Percentiles rank a stretch among this genome's conserved stretches.
These are phyloP conservation scores for Drosophila simulans DNA, from an alignment of 1,140 invertebrate genomes.

Conservation along the genomic window DNA sequence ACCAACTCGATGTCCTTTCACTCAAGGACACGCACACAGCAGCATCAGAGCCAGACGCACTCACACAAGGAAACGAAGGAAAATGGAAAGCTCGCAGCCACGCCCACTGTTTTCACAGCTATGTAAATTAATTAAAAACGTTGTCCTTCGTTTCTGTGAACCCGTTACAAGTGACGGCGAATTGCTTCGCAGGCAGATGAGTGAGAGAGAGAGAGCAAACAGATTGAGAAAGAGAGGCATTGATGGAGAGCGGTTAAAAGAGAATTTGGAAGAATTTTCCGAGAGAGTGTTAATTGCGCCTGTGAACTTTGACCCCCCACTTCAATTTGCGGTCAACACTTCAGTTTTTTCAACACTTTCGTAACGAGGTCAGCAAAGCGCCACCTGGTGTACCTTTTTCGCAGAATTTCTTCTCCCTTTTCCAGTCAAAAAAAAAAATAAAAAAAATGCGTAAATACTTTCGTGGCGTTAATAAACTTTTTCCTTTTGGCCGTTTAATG, in stretches of 20 bases:
- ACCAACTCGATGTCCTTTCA: conserved; percentile 54
- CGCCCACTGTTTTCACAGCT: conserved; percentile 15
- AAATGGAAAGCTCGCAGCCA: conserved; percentile 19
- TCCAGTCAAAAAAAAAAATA: background rate
- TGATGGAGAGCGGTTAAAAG: background rate
- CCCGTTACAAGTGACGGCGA: conserved; percentile 73
- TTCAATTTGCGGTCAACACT: conserved; percentile 63
- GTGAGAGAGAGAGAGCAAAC: conserved; percentile 19
- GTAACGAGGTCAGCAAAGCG: conserved; percentile 62
- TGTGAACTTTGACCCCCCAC: conserved; percentile 60
- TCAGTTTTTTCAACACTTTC: conserved; percentile 61
- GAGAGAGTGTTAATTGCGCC: conserved; percentile 67
- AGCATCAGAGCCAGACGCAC: background rate
- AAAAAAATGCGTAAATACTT: conserved; percentile 29
- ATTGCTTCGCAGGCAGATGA: conserved; percentile 41
- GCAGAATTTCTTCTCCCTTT: background rate
- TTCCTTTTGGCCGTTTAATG: conserved; percentile 25
- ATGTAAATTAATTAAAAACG: conserved; percentile 72
- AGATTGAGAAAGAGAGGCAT: background rate
- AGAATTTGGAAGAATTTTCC: conserved; percentile 18
- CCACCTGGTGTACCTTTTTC: conserved; percentile 18
- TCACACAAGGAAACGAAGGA: background rate
- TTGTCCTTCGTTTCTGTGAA: conserved; percentile 39
- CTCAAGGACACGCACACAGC: conserved; percentile 41
- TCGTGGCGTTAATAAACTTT: conserved; percentile 67